phyloP scores from a whole-genome alignment of 2,888 invertebrate species.

The Glyphotaelius pellucidus region DNA sequence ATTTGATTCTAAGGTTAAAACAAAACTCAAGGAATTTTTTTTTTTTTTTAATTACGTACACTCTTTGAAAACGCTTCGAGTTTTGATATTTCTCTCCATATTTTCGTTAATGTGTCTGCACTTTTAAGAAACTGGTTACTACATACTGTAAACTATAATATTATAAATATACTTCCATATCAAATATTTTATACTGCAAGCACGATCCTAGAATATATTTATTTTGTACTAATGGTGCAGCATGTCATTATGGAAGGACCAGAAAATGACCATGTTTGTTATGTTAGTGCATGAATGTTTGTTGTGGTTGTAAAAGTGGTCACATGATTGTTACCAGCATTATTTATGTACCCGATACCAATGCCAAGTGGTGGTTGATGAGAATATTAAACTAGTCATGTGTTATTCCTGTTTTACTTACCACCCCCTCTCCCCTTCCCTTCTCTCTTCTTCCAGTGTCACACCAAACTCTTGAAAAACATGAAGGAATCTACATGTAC shows the following conservation, averaged over 20 bases:
- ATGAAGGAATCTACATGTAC: no score
- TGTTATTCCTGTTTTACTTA: slow-evolving; percentile 54
- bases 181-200: background rate
- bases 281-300: background rate
- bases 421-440: background rate
- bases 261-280: background rate
- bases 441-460: no score
- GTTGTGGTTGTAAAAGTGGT: background rate
- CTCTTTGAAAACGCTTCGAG: background rate
- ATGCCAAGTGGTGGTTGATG: slow-evolving; percentile 47
- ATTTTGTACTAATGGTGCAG: background rate
- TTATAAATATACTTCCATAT: background rate
- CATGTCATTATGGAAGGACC: background rate
- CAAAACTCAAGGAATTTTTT: background rate
- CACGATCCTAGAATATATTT: background rate
- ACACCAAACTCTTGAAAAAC: background rate
- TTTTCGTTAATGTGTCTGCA: background rate
- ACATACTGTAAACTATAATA: background rate
- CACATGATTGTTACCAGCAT: slow-evolving; percentile 54
- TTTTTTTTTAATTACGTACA: background rate
- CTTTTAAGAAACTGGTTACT: background rate
- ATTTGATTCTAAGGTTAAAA: background rate
- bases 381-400: slow-evolving; percentile 63
- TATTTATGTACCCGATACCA: slow-evolving; percentile 54
- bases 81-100: background rate